Percentiles rank a stretch among this genome's conserved stretches.
These are phyloP conservation scores for Scolopax mira DNA, from an alignment of 2,113 vertebrate species.

Conservation along the genomic window DNA sequence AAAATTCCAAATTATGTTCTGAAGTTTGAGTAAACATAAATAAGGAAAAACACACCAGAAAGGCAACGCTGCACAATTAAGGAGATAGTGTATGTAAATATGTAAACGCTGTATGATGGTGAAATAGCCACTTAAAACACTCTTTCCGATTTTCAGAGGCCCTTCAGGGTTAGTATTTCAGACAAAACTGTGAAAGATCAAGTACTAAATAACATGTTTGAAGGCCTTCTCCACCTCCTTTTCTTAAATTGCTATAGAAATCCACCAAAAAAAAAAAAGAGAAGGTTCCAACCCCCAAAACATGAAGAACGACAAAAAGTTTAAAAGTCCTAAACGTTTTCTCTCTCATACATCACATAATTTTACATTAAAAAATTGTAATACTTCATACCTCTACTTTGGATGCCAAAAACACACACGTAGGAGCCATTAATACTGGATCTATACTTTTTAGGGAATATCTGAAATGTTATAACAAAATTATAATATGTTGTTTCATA, in stretches of 20 bases:
- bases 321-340: slow-evolving; percentile 6
- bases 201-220: not conserved
- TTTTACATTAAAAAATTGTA: slow-evolving; percentile 65
- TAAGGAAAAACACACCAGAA: slow-evolving; percentile 27
- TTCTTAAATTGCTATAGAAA: slow-evolving; percentile 41
- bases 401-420: slow-evolving; percentile 98
- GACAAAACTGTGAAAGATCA: not conserved
- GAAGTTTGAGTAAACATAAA: slow-evolving; percentile 20
- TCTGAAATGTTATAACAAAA: slow-evolving; percentile 76
- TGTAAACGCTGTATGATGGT: not conserved
- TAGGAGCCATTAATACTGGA: slow-evolving; percentile 98
- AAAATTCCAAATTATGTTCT: not conserved
- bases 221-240: slow-evolving; percentile 33
- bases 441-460: slow-evolving; percentile 99
- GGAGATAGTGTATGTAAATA: not conserved
- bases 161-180: slow-evolving; percentile 29
- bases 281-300: slow-evolving; percentile 53
- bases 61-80: slow-evolving; percentile 10
- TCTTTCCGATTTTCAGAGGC: not conserved
- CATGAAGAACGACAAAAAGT: slow-evolving; percentile 42
- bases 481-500: slow-evolving; percentile 61
- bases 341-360: slow-evolving; percentile 48
- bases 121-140: slow-evolving; percentile 8
- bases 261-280: not conserved
- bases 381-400: slow-evolving; percentile 94